Base-by-base conservation (phyloP, 2,888 invertebrate genomes). In the Griposia aprilina region DNA sequence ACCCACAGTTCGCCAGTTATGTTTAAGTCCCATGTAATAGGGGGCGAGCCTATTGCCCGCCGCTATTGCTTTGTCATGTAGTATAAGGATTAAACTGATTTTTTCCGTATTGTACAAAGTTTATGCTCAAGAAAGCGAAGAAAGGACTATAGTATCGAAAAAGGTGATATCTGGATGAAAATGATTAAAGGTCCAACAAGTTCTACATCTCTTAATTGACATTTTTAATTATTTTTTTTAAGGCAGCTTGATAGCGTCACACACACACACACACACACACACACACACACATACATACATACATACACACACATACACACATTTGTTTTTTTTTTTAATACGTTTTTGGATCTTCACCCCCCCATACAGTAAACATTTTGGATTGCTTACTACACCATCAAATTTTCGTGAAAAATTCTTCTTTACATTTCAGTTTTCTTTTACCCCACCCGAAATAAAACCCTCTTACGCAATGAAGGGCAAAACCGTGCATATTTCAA, bases 401-500 rank as follows among this genome's bases (percentile, higher is more conserved):
- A 67, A 50, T 15, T 4, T 48, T 67, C 26, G 7, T 20, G 13
- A 48, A 67, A n/a, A 74, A 70, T 11, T n/a, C 15, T 36, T 36
- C 8, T 13, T 15, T 41, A n/a, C n/a, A n/a, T 30, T 52, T 62
- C 1, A 50, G 15, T 52, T 45, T 50, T 48, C n/a, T 62, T 10
- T 17, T 3, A 30, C 13, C 36, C 17, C 23, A 68, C 5, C n/a
- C 50, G 20, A 68, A 63, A 50, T 4, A 57, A 67, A 72, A 62
- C 7, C 57, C 17, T 20, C 60, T 73, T 71, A 67, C 63, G 57
- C 50, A 82, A 78, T 52, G 7, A 45, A 67, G 36, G 45, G 59
- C 52, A 63, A 73, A 74, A 74, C 48, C 66, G 17, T 48, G n/a
- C 41, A 76, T 77, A 86, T 73, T 77, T 80, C 72, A 75, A 63